Conservation (phyloP, 1,140 invertebrate species). For the Gerris buenoi region DNA sequence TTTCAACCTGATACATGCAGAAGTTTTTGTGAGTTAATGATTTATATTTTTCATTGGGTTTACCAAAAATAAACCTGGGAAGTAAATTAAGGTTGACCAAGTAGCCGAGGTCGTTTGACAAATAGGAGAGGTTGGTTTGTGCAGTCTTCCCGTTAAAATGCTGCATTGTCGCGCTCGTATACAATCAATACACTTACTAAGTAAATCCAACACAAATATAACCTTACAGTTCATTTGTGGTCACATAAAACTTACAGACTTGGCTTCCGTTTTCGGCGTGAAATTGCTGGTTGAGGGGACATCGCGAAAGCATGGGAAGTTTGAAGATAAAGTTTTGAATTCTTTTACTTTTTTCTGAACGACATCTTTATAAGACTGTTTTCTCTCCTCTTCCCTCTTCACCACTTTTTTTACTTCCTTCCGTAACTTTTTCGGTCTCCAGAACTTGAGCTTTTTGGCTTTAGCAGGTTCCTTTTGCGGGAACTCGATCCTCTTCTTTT, state of each 20-base stretch:
- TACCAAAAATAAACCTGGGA: too few species aligned
- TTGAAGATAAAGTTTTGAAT: constrained; percentile 74
- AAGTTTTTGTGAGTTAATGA: too few species aligned
- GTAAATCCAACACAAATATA: too few species aligned
- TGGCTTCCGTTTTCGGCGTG: not conserved
- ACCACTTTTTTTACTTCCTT: constrained; percentile 16
- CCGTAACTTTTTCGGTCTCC: constrained; percentile 15
- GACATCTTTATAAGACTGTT: constrained; percentile 29
- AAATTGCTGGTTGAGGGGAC: not conserved
- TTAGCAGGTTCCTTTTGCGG: not conserved
- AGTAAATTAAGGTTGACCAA: too few species aligned
- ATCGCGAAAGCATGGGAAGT: not conserved
- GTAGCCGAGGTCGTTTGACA: too few species aligned
- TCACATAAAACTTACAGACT: not conserved
- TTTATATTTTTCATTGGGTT: too few species aligned
- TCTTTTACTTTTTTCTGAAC: constrained; percentile 27
- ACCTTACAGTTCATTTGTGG: too few species aligned
- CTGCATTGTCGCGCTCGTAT: too few species aligned
- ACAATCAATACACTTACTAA: too few species aligned
- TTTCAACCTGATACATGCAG: too few species aligned
- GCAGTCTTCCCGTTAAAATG: too few species aligned
- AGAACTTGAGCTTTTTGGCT: constrained; percentile 6
- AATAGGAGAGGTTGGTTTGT: too few species aligned
- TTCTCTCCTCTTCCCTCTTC: constrained; percentile 15
- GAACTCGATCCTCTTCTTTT: not conserved